phyloP scores from a whole-genome alignment of 2,113 vertebrate genomes.

The Erinaceus europaeus region DNA sequence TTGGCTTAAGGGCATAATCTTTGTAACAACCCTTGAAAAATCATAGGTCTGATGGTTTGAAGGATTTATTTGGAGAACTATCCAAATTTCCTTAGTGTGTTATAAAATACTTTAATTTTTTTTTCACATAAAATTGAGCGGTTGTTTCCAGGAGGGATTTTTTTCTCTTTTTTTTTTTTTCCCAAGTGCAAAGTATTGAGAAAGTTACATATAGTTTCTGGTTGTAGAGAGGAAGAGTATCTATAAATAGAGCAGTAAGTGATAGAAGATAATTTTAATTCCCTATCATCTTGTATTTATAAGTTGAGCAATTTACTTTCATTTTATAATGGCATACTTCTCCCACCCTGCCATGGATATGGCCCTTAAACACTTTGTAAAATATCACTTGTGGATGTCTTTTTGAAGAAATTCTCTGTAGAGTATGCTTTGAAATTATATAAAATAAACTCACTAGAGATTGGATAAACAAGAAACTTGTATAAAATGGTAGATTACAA shows the following conservation, averaged over 20 bases:
- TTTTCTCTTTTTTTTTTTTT: neutral
- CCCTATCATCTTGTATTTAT: neutral
- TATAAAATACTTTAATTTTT: constrained; percentile 28
- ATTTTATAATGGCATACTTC: neutral
- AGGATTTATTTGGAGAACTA: constrained; percentile 58
- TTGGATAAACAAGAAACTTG: neutral
- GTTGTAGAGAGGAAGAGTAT: neutral
- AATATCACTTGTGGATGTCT: neutral
- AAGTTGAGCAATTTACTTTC: neutral
- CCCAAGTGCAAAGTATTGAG: neutral
- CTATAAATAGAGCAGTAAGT: neutral
- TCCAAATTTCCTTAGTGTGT: constrained; percentile 47
- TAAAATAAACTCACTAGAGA: neutral
- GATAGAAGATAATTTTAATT: neutral
- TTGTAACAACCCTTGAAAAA: constrained; percentile 72
- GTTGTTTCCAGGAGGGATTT: neutral
- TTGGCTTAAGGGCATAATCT: constrained; percentile 68
- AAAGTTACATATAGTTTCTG: neutral
- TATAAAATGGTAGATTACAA: neutral
- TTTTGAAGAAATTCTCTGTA: neutral
- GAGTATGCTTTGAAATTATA: neutral
- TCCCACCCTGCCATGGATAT: neutral
- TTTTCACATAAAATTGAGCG: constrained; percentile 3
- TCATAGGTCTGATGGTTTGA: constrained; percentile 40
- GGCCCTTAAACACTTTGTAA: neutral